Percentiles rank a stretch among this genome's conserved stretches.
phyloP scores from a whole-genome alignment of 2,888 invertebrate species.

The Cephonodes hylas region DNA sequence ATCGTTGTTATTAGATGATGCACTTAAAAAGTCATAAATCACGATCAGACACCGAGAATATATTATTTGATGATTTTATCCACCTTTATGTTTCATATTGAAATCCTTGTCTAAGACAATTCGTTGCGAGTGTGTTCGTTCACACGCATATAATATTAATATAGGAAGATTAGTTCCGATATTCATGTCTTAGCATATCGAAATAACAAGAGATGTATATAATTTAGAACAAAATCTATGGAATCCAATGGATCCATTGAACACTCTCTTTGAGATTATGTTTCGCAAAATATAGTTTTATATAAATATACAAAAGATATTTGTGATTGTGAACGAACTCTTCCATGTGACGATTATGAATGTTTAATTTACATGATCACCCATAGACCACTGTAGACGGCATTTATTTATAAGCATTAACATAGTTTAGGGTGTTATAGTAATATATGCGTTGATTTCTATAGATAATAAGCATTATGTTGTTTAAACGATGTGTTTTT shows the following conservation, averaged over 20 bases:
- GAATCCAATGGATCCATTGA: neutral
- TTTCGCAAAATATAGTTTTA: too few species aligned
- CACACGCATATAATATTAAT: neutral
- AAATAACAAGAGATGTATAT: too few species aligned
- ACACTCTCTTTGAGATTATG: too few species aligned
- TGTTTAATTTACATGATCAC: constrained; percentile 18
- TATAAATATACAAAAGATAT: neutral
- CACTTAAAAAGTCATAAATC: constrained; percentile 1
- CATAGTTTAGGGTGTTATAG: constrained; percentile 71
- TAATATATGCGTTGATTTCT: constrained; percentile 81
- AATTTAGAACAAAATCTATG: neutral
- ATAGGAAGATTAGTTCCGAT: neutral
- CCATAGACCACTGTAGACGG: constrained; percentile 63
- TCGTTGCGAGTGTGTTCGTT: neutral
- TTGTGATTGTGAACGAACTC: neutral
- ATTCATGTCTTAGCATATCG: too few species aligned
- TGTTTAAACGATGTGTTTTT: constrained; percentile 60
- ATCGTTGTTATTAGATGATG: constrained; percentile 6
- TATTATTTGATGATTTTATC: constrained; percentile 5
- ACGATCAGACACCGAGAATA: constrained; percentile 1
- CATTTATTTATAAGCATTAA: constrained; percentile 79
- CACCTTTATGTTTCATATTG: constrained; percentile 6
- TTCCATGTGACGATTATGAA: constrained; percentile 19
- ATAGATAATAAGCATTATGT: constrained; percentile 69
- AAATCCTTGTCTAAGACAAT: neutral